These are phyloP conservation scores for Clupea harengus DNA, from an alignment of 2,113 vertebrate species.

Conservation along the genomic window DNA sequence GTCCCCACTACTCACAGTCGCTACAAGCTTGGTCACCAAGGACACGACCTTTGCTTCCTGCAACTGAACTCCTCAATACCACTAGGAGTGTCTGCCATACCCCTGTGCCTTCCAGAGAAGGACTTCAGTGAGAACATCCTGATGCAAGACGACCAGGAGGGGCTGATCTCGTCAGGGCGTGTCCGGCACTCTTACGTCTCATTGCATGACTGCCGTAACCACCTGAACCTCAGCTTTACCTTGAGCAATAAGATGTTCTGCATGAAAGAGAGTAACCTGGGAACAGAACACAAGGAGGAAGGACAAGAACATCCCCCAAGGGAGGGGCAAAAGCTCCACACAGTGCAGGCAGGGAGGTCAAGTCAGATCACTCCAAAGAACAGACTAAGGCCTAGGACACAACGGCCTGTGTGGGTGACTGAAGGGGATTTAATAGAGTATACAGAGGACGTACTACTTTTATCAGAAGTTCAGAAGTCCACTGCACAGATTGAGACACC, in stretches of 20 bases:
- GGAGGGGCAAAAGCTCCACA: neutral
- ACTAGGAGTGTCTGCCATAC: slow-evolving; percentile 62
- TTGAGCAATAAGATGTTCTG: slow-evolving; percentile 86
- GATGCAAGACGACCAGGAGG: slow-evolving; percentile 64
- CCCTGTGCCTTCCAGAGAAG: slow-evolving; percentile 79
- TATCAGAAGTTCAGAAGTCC: neutral
- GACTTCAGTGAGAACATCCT: slow-evolving; percentile 85
- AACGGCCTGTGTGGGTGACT: neutral
- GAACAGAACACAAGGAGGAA: neutral
- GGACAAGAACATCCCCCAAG: accelerated
- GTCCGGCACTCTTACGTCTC: slow-evolving; percentile 60
- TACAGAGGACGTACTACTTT: neutral
- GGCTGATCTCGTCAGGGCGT: slow-evolving; percentile 51
- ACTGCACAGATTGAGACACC: neutral
- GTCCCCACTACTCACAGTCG: slow-evolving; percentile 61
- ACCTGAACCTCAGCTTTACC: slow-evolving; percentile 66
- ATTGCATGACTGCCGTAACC: slow-evolving; percentile 68
- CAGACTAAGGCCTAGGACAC: neutral
- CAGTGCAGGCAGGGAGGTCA: neutral
- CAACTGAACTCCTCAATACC: slow-evolving; percentile 60
- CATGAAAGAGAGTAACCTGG: slow-evolving; percentile 52
- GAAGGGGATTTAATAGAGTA: neutral
- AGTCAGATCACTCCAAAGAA: neutral
- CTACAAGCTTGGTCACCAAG: slow-evolving; percentile 53
- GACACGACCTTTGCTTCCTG: slow-evolving; percentile 78